Base-by-base conservation (phyloP, 2,888 invertebrate genomes). In the Elaeidobius kamerunicus region DNA sequence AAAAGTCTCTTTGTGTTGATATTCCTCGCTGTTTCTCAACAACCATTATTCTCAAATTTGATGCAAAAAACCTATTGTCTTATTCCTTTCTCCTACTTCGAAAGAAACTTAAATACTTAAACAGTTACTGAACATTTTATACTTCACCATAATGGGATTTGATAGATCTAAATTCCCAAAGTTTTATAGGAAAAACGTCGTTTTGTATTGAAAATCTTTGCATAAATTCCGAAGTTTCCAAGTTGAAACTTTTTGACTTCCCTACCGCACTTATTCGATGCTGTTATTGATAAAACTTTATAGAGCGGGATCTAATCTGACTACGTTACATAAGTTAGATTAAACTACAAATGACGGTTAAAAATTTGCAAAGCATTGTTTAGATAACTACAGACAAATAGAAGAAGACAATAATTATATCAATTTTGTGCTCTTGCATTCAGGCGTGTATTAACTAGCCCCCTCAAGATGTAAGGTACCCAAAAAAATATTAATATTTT, bases 151-250 rank as follows among this genome's bases (percentile, higher is more conserved):
- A 52, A 52, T 52, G 46, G 52, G 30, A 46, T 41, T 47, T 52
- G 52, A 52, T 42, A 46, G 46, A 52, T 52, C 47, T 35, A 42
- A 52, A 52, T 46, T 52, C 46, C 35, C 30, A 45, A 52, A 52
- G 41, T 52, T 46, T 52, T 40, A 52, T 41, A 40, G 41, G 42
- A 42, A 52, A 46, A 34, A 45, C 38, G 32, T 51, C 44, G 3
- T 51, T 30, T 39, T 52, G 35, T 46, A 36, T 52, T 52, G 41
- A 34, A 46, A 36, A 42, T 52, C 42, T 41, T 47, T 52, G 47
- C 52, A 52, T 52, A 47, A 28, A 52, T 46, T 44, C 20, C 9
- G 15, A 7, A 44, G 35, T 44, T 52, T 36, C 15, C 42, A 40
- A 52, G 34, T 45, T 44, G 39, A 36, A 52, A 45, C 46, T 52